A percentile compares a stretch with the other conserved stretches of the same genome.
Evolutionary conservation across 2,113 vertebrate species (phyloP).

Genomic region (Labrus mixtus): DNA sequence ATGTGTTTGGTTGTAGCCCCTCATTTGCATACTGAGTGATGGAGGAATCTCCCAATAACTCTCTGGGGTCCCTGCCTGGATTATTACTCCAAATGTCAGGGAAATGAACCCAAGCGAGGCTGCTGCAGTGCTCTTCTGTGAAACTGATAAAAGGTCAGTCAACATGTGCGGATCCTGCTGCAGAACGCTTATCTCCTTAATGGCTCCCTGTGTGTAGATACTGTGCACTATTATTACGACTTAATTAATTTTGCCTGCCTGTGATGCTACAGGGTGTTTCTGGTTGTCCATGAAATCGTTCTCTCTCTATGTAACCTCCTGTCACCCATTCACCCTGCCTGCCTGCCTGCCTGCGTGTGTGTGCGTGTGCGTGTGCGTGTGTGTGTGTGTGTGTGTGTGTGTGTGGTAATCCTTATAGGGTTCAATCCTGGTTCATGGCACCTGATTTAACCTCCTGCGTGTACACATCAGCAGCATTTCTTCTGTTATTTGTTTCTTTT

Average conservation of each 20-base stretch:
- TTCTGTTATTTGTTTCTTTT: slow-evolving; percentile 27
- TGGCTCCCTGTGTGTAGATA: slow-evolving; percentile 43
- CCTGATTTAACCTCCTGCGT: slow-evolving; percentile 27
- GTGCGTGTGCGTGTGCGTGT: too few species aligned
- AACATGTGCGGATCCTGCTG: slow-evolving; percentile 58
- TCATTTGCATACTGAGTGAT: slow-evolving; percentile 41
- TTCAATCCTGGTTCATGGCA: slow-evolving; percentile 22
- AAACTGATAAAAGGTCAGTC: slow-evolving; percentile 64
- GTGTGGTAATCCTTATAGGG: slow-evolving; percentile 19
- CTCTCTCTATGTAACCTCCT: slow-evolving; percentile 32
- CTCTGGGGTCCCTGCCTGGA: slow-evolving; percentile 21
- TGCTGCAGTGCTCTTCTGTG: slow-evolving; percentile 53
- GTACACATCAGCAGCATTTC: slow-evolving; percentile 6
- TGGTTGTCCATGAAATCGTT: slow-evolving; percentile 27
- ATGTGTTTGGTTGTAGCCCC: slow-evolving; percentile 11
- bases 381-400: too few species aligned
- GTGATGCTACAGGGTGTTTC: slow-evolving; percentile 37
- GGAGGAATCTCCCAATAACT: slow-evolving; percentile 31
- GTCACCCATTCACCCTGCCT: slow-evolving; percentile 24
- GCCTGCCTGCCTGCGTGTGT: not conserved
- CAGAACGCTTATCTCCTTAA: slow-evolving; percentile 71
- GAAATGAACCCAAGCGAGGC: slow-evolving; percentile 40
- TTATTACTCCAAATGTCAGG: slow-evolving; percentile 46
- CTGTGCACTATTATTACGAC: slow-evolving; percentile 42
- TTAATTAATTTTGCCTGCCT: slow-evolving; percentile 52